Percentiles rank a stretch among this genome's conserved stretches.
phyloP scores from a whole-genome alignment of 2,888 invertebrate species.

The Agrotis puta region DNA sequence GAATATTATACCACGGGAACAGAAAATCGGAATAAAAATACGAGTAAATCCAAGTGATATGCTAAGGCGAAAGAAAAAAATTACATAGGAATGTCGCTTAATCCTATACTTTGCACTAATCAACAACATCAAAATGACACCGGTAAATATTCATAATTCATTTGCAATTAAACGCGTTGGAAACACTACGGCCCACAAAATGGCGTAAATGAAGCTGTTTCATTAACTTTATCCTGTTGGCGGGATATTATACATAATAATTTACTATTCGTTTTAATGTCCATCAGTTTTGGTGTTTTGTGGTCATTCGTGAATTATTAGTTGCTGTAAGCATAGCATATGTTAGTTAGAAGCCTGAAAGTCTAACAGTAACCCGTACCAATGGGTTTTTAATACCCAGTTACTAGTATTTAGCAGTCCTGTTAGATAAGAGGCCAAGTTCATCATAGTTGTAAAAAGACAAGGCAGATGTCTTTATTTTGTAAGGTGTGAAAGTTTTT shows the following conservation, averaged over 20 bases:
- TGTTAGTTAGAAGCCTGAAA: too few species aligned
- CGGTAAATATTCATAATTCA: conserved; percentile 86
- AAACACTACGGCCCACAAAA: conserved; percentile 53
- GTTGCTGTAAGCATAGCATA: background rate
- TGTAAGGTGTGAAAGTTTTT: background rate
- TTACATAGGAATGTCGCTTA: conserved; percentile 12
- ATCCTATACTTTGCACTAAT: conserved; percentile 48
- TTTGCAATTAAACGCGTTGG: conserved; percentile 81
- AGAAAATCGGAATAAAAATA: too few species aligned
- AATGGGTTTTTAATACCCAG: too few species aligned
- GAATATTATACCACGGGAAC: too few species aligned
- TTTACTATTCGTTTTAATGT: conserved; percentile 57
- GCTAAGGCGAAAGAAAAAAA: too few species aligned
- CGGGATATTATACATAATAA: conserved; percentile 52
- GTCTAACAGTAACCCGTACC: too few species aligned
- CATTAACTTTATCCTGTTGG: conserved; percentile 61
- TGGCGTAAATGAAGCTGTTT: conserved; percentile 62
- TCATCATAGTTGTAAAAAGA: too few species aligned
- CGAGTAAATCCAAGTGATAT: too few species aligned
- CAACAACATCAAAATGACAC: conserved; percentile 76
- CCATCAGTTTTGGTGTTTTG: conserved; percentile 42
- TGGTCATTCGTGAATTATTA: conserved; percentile 28
- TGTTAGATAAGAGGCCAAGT: too few species aligned
- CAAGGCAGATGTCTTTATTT: too few species aligned
- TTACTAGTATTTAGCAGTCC: too few species aligned